Percentiles rank a stretch among this genome's conserved stretches.
phyloP scores from a whole-genome alignment of 1,140 invertebrate species.

The Pectinophora gossypiella region DNA sequence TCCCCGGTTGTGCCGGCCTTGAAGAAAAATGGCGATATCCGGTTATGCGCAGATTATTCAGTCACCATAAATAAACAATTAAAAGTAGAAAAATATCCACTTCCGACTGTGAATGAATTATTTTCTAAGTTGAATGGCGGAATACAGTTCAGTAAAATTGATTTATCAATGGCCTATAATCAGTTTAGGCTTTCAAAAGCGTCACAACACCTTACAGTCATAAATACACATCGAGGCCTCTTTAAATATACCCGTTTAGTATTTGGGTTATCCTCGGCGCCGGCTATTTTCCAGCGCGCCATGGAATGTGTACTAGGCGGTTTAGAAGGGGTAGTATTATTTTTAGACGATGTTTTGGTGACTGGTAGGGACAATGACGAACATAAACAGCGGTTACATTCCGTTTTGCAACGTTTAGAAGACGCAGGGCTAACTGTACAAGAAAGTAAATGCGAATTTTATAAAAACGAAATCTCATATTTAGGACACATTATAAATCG shows the following conservation, averaged over 20 bases:
- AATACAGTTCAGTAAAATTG: slow-evolving; percentile 19
- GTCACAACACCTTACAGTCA: slow-evolving; percentile 19
- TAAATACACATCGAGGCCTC: slow-evolving; percentile 28
- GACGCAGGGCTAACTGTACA: slow-evolving; percentile 30
- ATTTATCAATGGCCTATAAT: slow-evolving; percentile 25
- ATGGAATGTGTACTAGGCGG: slow-evolving; percentile 30
- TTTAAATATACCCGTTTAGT: slow-evolving; percentile 25
- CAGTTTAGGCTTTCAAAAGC: slow-evolving; percentile 22
- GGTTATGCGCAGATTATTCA: slow-evolving; percentile 4
- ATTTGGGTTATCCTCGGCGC: slow-evolving; percentile 23
- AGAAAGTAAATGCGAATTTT: slow-evolving; percentile 42
- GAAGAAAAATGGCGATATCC: neutral
- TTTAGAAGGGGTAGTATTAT: slow-evolving; percentile 12
- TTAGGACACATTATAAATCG: slow-evolving; percentile 35
- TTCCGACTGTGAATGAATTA: neutral
- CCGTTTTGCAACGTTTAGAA: slow-evolving; percentile 25
- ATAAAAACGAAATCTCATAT: slow-evolving; percentile 28
- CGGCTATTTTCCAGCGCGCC: slow-evolving; percentile 22
- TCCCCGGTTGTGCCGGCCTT: neutral
- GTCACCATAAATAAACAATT: neutral
- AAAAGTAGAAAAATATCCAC: neutral
- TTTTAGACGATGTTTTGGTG: slow-evolving; percentile 38
- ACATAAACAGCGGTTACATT: slow-evolving; percentile 23
- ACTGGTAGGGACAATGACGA: slow-evolving; percentile 22
- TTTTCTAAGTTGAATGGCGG: slow-evolving; percentile 3